Percentiles rank a stretch among this genome's conserved stretches.
phyloP scores from a whole-genome alignment of 2,113 vertebrate genomes.

The Brachionichthys hirsutus region DNA sequence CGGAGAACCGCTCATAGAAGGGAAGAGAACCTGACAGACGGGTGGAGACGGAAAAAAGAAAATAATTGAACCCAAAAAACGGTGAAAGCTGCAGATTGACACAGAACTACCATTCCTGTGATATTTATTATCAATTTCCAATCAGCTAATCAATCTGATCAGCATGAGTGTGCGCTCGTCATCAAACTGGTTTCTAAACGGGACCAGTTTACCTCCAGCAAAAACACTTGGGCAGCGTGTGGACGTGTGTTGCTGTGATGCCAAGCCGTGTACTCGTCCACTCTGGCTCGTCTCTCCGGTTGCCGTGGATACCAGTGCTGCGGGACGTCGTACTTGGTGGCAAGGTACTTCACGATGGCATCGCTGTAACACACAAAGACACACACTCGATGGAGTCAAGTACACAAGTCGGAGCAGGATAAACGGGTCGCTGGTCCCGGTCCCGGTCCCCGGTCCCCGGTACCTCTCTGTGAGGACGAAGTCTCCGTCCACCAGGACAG shows the following conservation, averaged over 20 bases:
- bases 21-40: conserved; percentile 65
- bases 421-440: not conserved
- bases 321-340: conserved; percentile 48
- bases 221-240: conserved; percentile 70
- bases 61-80: too few relatives aligned
- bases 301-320: conserved; percentile 79
- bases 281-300: conserved; percentile 63
- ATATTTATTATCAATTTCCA: too few relatives aligned
- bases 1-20: conserved; percentile 27
- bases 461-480: conserved; percentile 80
- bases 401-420: too few relatives aligned
- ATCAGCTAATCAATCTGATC: too few relatives aligned
- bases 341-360: conserved; percentile 79
- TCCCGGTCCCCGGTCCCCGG: too few relatives aligned
- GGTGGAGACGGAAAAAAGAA: not conserved
- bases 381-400: not conserved
- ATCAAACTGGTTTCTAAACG: too few relatives aligned
- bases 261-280: conserved; percentile 80
- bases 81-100: too few relatives aligned
- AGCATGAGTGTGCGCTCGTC: too few relatives aligned
- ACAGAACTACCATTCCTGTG: too few relatives aligned
- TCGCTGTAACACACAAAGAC: conserved; percentile 57
- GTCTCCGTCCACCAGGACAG: conserved; percentile 70
- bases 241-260: conserved; percentile 75
- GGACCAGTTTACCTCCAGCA: conserved; percentile 64